Conservation (phyloP, 23 tunicate species). For the Styela clava region DNA sequence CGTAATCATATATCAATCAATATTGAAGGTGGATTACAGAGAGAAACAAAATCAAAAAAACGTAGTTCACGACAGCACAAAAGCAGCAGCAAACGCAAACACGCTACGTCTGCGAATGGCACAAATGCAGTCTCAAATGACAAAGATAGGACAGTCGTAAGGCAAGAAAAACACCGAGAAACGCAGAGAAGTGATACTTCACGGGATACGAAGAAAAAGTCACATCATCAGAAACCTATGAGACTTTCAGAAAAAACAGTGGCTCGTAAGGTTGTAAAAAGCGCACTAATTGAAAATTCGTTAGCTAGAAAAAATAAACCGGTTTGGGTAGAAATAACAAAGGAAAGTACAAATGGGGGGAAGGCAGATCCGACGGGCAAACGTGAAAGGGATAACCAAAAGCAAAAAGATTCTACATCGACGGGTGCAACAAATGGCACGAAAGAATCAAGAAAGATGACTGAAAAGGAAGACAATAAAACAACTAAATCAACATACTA, state of each 20-base stretch:
- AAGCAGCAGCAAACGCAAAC: background rate
- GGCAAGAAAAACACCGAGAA: background rate
- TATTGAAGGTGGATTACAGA: conserved; percentile 9
- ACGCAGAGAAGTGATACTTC: background rate
- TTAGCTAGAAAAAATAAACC: conserved; percentile 1
- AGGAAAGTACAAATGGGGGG: background rate
- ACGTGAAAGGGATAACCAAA: background rate
- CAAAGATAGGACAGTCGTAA: background rate
- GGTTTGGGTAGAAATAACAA: conserved; percentile 11
- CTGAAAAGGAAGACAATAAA: background rate
- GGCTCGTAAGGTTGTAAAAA: conserved; percentile 10
- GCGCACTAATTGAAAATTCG: conserved; percentile 13
- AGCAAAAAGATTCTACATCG: background rate
- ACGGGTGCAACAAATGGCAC: background rate
- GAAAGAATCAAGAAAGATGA: background rate
- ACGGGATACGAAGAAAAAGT: background rate
- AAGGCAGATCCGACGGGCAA: background rate
- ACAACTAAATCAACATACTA: background rate
- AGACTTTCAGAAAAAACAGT: conserved; percentile 5
- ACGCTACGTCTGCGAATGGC: background rate
- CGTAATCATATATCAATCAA: background rate
- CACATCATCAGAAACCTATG: background rate
- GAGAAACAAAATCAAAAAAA: conserved; percentile 4
- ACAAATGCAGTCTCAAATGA: background rate
- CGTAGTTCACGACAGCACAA: background rate